Percentiles rank a stretch among this genome's conserved stretches.
phyloP scores from a whole-genome alignment of 2,888 invertebrate genomes.

The Cheilosia urbana region DNA sequence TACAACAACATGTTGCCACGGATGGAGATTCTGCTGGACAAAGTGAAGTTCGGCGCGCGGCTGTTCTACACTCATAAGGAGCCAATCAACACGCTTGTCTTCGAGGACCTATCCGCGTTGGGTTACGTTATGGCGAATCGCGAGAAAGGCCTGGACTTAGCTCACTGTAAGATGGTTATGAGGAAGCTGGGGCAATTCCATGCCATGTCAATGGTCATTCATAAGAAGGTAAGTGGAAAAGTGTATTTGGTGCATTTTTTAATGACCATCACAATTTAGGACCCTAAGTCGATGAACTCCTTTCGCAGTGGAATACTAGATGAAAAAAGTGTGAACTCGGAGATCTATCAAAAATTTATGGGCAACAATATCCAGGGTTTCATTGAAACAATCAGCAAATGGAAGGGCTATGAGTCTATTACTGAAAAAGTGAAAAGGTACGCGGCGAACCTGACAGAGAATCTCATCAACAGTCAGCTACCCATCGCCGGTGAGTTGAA shows the following conservation, averaged over 20 bases:
- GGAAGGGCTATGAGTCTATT: slow-evolving; percentile 83
- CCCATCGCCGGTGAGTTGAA: slow-evolving; percentile 79
- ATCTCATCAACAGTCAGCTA: slow-evolving; percentile 78
- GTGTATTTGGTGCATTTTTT: not conserved
- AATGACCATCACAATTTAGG: slow-evolving; percentile 63
- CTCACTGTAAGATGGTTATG: slow-evolving; percentile 84
- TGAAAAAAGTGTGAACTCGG: slow-evolving; percentile 40
- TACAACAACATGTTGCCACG: slow-evolving; percentile 80
- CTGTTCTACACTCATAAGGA: slow-evolving; percentile 67
- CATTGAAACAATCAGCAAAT: slow-evolving; percentile 81
- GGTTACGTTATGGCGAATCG: slow-evolving; percentile 85
- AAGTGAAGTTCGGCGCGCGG: slow-evolving; percentile 61
- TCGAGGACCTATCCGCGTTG: slow-evolving; percentile 83
- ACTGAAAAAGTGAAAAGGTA: slow-evolving; percentile 80
- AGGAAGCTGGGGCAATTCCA: slow-evolving; percentile 85
- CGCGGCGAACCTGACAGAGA: slow-evolving; percentile 73
- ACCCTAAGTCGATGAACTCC: slow-evolving; percentile 76
- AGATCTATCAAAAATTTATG: not conserved
- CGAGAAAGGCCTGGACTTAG: slow-evolving; percentile 84
- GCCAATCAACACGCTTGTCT: slow-evolving; percentile 70
- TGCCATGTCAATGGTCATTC: slow-evolving; percentile 85
- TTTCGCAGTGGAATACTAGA: slow-evolving; percentile 78
- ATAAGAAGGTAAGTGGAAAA: slow-evolving; percentile 81
- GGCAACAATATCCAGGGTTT: slow-evolving; percentile 38
- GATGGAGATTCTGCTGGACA: slow-evolving; percentile 80